phyloP scores from a whole-genome alignment of 2,113 vertebrate genomes.

The Hylia prasina region DNA sequence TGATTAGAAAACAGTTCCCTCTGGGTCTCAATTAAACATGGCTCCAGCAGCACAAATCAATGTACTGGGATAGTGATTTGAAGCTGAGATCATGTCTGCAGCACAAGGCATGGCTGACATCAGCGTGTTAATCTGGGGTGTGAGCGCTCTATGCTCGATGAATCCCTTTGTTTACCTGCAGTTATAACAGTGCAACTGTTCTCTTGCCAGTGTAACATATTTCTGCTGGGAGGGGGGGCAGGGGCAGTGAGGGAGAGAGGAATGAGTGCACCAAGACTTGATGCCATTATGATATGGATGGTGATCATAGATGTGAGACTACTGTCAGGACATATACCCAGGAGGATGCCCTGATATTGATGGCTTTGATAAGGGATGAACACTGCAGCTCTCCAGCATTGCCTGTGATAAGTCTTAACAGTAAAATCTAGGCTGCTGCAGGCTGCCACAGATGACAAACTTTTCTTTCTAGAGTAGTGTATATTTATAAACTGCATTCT shows the following conservation, averaged over 20 bases:
- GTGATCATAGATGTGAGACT: not conserved
- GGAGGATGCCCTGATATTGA: not conserved
- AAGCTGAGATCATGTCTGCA: constrained; percentile 57
- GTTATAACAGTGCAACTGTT: not conserved
- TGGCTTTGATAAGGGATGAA: not conserved
- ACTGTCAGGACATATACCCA: not conserved
- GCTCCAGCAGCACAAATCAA: constrained; percentile 44
- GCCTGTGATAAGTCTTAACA: not conserved
- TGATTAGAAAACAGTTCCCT: constrained; percentile 55
- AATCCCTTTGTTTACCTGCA: constrained; percentile 22
- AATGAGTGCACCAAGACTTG: not conserved
- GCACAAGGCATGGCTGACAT: constrained; percentile 16
- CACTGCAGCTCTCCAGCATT: not conserved
- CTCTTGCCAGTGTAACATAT: not conserved
- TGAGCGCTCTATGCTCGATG: not conserved
- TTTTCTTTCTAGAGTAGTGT: not conserved
- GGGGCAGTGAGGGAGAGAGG: not conserved
- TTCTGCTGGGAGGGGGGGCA: not conserved
- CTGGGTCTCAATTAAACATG: constrained; percentile 54
- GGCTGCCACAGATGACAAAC: not conserved
- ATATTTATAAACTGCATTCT: not conserved
- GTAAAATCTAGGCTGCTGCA: not conserved
- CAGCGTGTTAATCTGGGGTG: constrained; percentile 14
- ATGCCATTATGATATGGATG: not conserved
- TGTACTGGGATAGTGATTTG: not conserved